A percentile compares a stretch with the other conserved stretches of the same genome.
phyloP scores from a whole-genome alignment of 2,797 vertebrate species.

The Spinus olivaceus region DNA sequence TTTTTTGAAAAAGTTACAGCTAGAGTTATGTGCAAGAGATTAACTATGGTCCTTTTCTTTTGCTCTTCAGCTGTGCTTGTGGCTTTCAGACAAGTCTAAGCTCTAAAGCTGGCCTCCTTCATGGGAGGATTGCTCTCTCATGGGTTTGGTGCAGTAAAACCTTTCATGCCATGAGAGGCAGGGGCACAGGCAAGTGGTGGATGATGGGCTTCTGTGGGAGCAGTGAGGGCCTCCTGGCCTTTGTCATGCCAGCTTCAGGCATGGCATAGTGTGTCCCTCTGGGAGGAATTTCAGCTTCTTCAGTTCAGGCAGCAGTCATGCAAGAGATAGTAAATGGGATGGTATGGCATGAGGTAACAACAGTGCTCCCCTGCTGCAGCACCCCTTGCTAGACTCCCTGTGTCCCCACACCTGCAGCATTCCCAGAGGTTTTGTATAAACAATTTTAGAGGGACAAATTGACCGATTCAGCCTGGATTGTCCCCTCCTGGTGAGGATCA shows the following conservation, averaged over 20 bases:
- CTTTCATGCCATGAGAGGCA: fast-evolving
- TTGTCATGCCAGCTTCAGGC: neutral
- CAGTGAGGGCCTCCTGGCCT: neutral
- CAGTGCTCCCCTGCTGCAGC: neutral
- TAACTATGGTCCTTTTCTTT: neutral
- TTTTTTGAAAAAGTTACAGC: neutral
- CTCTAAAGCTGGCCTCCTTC: neutral
- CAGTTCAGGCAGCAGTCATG: neutral
- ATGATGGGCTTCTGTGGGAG: neutral
- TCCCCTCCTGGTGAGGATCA: neutral
- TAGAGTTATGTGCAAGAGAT: neutral
- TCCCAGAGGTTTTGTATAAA: neutral
- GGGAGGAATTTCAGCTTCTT: neutral
- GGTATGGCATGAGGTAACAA: neutral
- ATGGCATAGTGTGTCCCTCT: fast-evolving
- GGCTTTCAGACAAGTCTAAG: neutral
- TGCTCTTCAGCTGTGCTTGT: neutral
- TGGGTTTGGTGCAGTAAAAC: neutral
- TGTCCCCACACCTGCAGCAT: neutral
- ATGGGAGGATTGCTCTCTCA: fast-evolving
- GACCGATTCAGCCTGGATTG: fast-evolving
- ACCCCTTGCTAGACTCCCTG: neutral
- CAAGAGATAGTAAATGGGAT: neutral
- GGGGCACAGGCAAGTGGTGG: neutral
- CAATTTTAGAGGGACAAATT: neutral